Evolutionary conservation across 2,888 invertebrate species (phyloP), one percentile per base, ranked within the genome.

Genomic region (Melitaea athalia): DNA sequence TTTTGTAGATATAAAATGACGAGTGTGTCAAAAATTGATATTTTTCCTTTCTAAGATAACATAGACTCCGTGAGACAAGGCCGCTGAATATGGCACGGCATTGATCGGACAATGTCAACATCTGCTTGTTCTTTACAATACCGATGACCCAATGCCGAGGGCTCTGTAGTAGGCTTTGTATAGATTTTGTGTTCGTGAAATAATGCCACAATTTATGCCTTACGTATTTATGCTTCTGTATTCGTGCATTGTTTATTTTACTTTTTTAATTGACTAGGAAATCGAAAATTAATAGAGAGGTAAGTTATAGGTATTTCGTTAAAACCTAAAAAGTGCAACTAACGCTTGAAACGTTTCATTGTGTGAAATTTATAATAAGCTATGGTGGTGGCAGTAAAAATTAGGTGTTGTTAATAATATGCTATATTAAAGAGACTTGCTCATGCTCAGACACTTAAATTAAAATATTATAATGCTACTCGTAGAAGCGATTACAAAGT

Each of bases 91-190:
- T 47, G 38, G 63, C 17, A 60, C 69, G 63, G 55, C 63, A 69
- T 69, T 69, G 69, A 69, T 67, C 69, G 67, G 4, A 49, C 69
- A 63, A 67, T 67, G 63, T 57, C 67, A 66, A 31, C 53, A 24
- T 57, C 67, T 49, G 42, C 59, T 62, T 63, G 59, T 17, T 55
- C 52, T 63, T 59, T 68, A 70, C n/a, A 68, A 64, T 62, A 68
- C 43, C 60, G 53, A 61, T 15, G 24, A 67, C 57, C 45, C 50
- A 50, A 70, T 68, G 57, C 38, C 57, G 50, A 52, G 59, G 61
- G 66, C 33, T 66, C 53, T 61, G 45, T 47, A 55, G 52, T 50
- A 11, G 43, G 38, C 55, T 67, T 62, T 62, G 49, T 49, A 55
- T 57, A 61, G 17, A 57, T 62, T 55, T 62, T 67, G 42, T 42